Percentiles rank a stretch among this genome's conserved stretches.
phyloP scores from a whole-genome alignment of 2,113 vertebrate species.

The Callipepla californica region DNA sequence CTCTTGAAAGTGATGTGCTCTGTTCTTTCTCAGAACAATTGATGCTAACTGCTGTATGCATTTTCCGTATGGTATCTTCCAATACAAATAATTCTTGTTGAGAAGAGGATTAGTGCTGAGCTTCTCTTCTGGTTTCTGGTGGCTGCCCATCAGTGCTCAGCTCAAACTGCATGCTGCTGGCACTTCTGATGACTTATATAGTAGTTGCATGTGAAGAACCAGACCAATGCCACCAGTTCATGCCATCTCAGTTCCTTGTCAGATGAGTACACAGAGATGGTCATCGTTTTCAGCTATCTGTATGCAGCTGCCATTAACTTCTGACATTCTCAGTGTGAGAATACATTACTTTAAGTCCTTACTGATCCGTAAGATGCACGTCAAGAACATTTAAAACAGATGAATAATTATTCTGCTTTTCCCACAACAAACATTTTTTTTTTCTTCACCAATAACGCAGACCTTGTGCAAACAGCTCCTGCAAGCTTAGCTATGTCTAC shows the following conservation, averaged over 20 bases:
- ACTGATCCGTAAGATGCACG: not conserved
- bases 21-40: not conserved
- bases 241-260: not conserved
- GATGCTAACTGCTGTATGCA: not conserved
- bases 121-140: not conserved
- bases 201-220: not conserved
- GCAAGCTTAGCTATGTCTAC: not conserved
- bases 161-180: not conserved
- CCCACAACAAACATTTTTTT: not conserved
- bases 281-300: not conserved
- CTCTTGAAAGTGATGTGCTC: not conserved
- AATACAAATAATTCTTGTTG: not conserved
- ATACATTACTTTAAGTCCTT: not conserved
- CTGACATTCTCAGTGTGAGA: not conserved
- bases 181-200: not conserved
- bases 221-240: not conserved
- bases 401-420: not conserved
- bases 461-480: not conserved
- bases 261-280: not conserved
- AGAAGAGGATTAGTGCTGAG: not conserved
- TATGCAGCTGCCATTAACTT: not conserved
- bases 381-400: not conserved
- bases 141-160: not conserved
- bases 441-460: not conserved
- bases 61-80: not conserved